These are phyloP conservation scores for Drusus annulatus DNA, from an alignment of 1,140 invertebrate genomes.

Conservation along the genomic window DNA sequence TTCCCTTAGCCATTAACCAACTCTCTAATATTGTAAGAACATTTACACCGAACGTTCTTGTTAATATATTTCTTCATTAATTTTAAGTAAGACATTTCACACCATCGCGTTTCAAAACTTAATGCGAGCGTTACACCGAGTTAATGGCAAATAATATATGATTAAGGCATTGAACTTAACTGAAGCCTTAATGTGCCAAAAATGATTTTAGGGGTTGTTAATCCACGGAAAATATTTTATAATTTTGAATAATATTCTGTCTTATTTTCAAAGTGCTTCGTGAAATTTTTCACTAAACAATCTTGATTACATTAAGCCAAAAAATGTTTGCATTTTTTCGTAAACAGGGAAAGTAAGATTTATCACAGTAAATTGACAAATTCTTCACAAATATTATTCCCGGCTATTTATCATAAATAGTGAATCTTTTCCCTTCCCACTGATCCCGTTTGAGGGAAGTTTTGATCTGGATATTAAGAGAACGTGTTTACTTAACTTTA, in stretches of 20 bases:
- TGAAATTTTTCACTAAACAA: no score
- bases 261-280: no score
- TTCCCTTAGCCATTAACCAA: neutral
- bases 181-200: constrained; percentile 2
- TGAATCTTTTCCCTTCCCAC: no score
- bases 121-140: constrained; percentile 21
- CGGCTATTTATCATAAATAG: no score
- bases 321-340: no score
- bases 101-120: constrained; percentile 31
- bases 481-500: constrained; percentile 37
- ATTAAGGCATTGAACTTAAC: constrained; percentile 11
- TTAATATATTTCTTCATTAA: constrained; percentile 41
- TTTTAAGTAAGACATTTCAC: constrained; percentile 36
- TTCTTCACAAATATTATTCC: no score
- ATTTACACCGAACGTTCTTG: constrained; percentile 12
- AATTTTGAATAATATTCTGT: no score
- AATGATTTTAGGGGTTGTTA: neutral
- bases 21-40: constrained; percentile 10
- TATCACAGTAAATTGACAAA: no score
- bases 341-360: no score
- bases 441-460: no score
- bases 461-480: neutral
- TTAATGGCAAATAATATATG: constrained; percentile 24
- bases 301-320: no score
- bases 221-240: no score